A percentile compares a stretch with the other conserved stretches of the same genome.
Conservation (phyloP, 53 echinoderm and acorn worm genomes). For the Pentamera pediparva region DNA sequence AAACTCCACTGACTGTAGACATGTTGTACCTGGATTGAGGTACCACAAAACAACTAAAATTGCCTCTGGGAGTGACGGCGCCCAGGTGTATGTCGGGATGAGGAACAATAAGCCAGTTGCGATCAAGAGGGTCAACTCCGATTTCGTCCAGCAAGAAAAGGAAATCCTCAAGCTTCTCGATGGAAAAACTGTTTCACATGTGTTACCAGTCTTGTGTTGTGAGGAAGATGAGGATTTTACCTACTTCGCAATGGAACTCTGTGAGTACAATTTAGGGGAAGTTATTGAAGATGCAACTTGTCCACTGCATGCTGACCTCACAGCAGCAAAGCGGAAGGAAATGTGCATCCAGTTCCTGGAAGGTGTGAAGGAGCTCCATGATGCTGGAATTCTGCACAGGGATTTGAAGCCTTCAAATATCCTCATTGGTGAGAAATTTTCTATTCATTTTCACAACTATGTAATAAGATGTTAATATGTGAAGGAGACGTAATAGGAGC, state of each 20-base stretch:
- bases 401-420: background rate
- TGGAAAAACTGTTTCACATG: background rate
- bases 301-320: too few species aligned
- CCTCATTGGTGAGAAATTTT: constrained; percentile 5
- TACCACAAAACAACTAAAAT: background rate
- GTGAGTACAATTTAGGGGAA: constrained; percentile 14
- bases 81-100: background rate
- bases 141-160: background rate
- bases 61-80: background rate
- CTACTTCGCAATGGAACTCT: background rate
- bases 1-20: background rate
- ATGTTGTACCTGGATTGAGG: background rate
- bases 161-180: background rate
- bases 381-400: background rate
- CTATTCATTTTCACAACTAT: too few species aligned
- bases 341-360: background rate
- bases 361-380: background rate
- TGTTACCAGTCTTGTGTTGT: background rate
- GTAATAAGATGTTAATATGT: too few species aligned
- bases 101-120: constrained; percentile 5
- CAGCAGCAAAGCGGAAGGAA: background rate
- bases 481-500: too few species aligned
- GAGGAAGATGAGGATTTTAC: constrained; percentile 26
- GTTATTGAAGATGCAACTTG: background rate
- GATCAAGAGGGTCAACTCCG: constrained; percentile 4